Conservation (phyloP, 2,888 invertebrate genomes). For the Eulithis testata region DNA sequence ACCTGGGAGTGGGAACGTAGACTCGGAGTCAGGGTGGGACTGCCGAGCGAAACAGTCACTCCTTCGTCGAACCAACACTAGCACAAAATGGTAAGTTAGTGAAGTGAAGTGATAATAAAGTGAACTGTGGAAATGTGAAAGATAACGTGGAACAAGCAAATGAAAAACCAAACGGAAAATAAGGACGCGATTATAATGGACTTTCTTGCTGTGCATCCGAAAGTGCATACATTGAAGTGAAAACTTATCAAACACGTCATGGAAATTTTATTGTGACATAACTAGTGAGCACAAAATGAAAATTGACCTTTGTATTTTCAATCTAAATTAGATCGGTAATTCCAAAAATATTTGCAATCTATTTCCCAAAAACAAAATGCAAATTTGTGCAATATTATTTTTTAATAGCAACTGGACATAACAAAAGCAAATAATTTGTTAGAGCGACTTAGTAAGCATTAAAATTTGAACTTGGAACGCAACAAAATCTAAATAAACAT, state of each 20-base stretch:
- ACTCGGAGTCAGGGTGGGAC: conserved; percentile 83
- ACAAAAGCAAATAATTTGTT: not conserved
- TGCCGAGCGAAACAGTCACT: conserved; percentile 81
- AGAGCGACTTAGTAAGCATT: too few species aligned
- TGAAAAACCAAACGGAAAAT: conserved; percentile 27
- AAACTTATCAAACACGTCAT: conserved; percentile 6
- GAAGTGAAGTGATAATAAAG: conserved; percentile 58
- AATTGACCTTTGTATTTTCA: not conserved
- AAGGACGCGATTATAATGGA: conserved; percentile 14
- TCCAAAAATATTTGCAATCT: not conserved
- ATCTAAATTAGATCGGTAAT: not conserved
- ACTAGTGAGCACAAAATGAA: not conserved
- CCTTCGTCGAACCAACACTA: conserved; percentile 78
- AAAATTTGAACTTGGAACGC: too few species aligned
- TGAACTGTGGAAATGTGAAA: conserved; percentile 54
- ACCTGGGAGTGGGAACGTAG: conserved; percentile 59
- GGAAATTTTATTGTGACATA: conserved; percentile 17
- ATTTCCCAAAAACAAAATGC: not conserved
- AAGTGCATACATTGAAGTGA: conserved; percentile 27
- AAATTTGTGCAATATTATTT: too few species aligned
- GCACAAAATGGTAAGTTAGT: conserved; percentile 74
- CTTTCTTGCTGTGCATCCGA: conserved; percentile 15
- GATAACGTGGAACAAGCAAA: conserved; percentile 31
- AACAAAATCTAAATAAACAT: not conserved
- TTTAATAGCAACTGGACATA: not conserved